phyloP scores from a whole-genome alignment of 2,888 invertebrate species.

The Apodemia mormo region DNA sequence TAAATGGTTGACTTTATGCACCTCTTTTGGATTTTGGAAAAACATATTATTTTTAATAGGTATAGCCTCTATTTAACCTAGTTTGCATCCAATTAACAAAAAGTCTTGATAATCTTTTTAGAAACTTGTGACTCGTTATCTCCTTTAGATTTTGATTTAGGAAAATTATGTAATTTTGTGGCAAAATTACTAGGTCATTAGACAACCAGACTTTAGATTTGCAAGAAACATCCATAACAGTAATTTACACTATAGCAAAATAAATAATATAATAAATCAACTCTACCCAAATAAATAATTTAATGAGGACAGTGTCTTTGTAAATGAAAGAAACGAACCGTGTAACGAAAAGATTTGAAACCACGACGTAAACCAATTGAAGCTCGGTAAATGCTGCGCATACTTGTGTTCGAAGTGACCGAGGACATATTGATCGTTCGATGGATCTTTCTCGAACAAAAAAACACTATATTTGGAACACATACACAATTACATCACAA shows the following conservation, averaged over 20 bases:
- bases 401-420: slow-evolving; percentile 71
- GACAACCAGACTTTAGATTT: neutral
- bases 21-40: no score
- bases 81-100: no score
- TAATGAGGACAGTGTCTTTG: neutral
- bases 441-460: slow-evolving; percentile 36
- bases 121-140: no score
- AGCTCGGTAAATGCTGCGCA: slow-evolving; percentile 73
- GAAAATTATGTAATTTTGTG: neutral
- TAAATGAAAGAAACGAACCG: slow-evolving; percentile 57
- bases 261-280: neutral
- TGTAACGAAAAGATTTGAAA: slow-evolving; percentile 75
- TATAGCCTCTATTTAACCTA: no score
- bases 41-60: no score
- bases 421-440: slow-evolving; percentile 70
- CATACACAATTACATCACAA: slow-evolving; percentile 39
- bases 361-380: slow-evolving; percentile 75
- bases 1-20: no score
- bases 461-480: slow-evolving; percentile 33
- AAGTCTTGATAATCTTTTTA: no score
- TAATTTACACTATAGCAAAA: neutral
- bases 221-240: neutral
- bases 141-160: no score
- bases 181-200: neutral
- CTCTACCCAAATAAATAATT: neutral